Conservation (phyloP, 2,888 invertebrate genomes). For the Leucoptera coffeella region DNA sequence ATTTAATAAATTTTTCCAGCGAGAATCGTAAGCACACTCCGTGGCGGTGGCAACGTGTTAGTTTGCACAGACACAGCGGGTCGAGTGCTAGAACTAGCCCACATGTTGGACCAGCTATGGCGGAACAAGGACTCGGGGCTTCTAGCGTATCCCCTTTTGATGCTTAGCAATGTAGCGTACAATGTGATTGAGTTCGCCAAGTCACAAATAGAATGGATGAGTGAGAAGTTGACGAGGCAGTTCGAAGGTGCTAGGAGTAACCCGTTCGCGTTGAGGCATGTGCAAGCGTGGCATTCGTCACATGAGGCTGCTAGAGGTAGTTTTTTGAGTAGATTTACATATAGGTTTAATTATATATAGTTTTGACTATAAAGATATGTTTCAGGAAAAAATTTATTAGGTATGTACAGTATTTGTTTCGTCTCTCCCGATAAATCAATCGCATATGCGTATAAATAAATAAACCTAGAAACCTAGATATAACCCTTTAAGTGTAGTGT, state of each 20-base stretch:
- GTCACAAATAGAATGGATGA: slow-evolving; percentile 96
- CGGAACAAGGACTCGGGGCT: slow-evolving; percentile 92
- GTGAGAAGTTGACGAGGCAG: slow-evolving; percentile 91
- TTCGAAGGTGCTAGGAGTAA: slow-evolving; percentile 89
- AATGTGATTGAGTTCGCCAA: slow-evolving; percentile 99
- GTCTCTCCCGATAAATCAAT: too few relatives aligned
- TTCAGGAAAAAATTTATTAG: too few relatives aligned
- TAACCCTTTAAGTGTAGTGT: too few relatives aligned
- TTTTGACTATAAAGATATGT: too few relatives aligned
- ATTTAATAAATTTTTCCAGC: too few relatives aligned
- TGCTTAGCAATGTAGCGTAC: slow-evolving; percentile 94
- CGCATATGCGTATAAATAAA: too few relatives aligned
- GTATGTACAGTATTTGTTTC: too few relatives aligned
- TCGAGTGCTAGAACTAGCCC: slow-evolving; percentile 89
- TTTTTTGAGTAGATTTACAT: too few relatives aligned
- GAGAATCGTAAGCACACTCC: slow-evolving; percentile 87
- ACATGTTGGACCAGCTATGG: slow-evolving; percentile 94
- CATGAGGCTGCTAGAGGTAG: slow-evolving; percentile 71
- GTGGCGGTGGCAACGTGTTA: slow-evolving; percentile 92
- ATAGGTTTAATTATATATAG: too few relatives aligned
- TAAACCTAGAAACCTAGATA: too few relatives aligned
- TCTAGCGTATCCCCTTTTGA: slow-evolving; percentile 86
- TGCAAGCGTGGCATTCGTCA: slow-evolving; percentile 90
- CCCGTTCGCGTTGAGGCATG: slow-evolving; percentile 91
- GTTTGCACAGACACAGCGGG: slow-evolving; percentile 97